Evolutionary conservation across 2,797 vertebrate genomes (phyloP), one percentile per base, ranked within the genome.

Genomic region (Amniataba percoides): DNA sequence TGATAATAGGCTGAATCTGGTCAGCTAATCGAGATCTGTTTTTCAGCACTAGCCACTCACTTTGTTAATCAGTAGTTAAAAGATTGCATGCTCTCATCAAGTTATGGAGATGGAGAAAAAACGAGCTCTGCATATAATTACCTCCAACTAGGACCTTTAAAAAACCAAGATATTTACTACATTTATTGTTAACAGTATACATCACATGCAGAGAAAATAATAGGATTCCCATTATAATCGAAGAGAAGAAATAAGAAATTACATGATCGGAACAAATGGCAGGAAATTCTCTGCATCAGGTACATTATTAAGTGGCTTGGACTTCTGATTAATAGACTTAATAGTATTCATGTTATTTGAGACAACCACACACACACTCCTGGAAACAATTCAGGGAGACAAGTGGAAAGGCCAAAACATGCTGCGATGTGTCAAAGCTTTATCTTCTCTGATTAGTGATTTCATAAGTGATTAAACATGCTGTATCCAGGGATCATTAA

Each of bases 21-120:
- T 23, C 2, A 0, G 43, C 51, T 72, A 31, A 68, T 62, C 49
- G 66, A 4, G 13, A 63, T 42, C 0, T 23, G 3, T 62, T 66
- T 64, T 62, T 27, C 48, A 51, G 64, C 43, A n/a, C n/a, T 16
- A 12, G 15, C 3, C n/a, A 27, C 58, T 68, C 64, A 12, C 31
- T 39, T 59, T 52, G 42, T 48, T 21, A 72, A 77, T 60, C 62
- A 19, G 23, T 2, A 6, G 34, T 64, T 16, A 19, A 62, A 75
- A 25, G 21, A 62, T 16, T 49, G 23, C 4, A 40, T 9, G 52
- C 40, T 39, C 42, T 39, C 31, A n/a, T 55, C 15, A 13, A 48
- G 25, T 64, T 8, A n/a, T 4, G 9, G n/a, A n/a, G 48, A 13
- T 0, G 0, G 3, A 68, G 12, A 42, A 53, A 42, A 48, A 46